Evolutionary conservation across 2,888 invertebrate genomes (phyloP), one percentile per base, ranked within the genome.

Genomic region (Microplitis deprimator): DNA sequence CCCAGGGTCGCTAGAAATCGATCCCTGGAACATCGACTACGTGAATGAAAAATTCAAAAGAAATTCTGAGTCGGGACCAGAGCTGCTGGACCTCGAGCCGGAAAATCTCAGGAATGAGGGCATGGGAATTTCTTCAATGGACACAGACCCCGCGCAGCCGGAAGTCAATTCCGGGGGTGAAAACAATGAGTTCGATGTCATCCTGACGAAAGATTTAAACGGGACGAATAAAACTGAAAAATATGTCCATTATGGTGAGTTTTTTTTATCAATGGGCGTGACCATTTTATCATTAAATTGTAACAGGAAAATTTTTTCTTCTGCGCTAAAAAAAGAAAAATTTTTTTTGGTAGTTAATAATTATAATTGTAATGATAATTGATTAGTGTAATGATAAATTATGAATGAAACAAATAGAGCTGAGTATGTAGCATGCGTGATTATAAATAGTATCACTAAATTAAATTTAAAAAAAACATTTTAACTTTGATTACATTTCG

Each of bases 241-340:
- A 80, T 89, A 89, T 82, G 85, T 89, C 38, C 85, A 85, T 82
- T 89, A 89, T 82, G 89, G 89, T 89, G 85, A 87, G 88, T 77
- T 81, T 50, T 50, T 84, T 82, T 84, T 83, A 87, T 88, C 87
- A 84, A 83, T 87, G 86, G 88, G 87, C 85, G 87, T 88, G 84
- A 85, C 86, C 84, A 40, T 75, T 16, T 2, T 29, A 71, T 70
- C 59, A 29, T 69, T 16, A 72, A 69, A 70, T 73, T 16, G 29
- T 60, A 59, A n/a, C 50, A 16, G 39, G 16, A 16, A 1, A 68
- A 29, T 29, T 29, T 29, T 29, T 29, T 4, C 4, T 29, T 4
- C 29, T 29, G 29, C 29, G 3, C 7, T n/a, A 62, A 59, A 40
- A 67, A 61, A 50, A 59, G n/a, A 40, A 10, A 10, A 29, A n/a